Conservation (phyloP, 2,113 vertebrate species). For the Chamaea fasciata region DNA sequence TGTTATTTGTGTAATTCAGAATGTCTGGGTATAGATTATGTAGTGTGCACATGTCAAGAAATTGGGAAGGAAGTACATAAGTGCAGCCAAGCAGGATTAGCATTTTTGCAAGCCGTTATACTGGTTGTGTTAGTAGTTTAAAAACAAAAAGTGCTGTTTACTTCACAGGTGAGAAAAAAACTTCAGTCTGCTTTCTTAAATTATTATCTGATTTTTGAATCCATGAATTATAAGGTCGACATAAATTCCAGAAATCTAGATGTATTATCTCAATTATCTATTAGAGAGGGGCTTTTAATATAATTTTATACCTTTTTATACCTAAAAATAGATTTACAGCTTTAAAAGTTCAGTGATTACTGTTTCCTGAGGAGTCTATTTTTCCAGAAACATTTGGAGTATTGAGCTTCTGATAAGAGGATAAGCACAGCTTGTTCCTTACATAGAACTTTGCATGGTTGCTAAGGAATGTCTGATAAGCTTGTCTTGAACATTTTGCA, state of each 20-base stretch:
- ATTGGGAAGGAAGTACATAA: not conserved
- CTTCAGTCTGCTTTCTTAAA: not conserved
- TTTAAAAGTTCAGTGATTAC: not conserved
- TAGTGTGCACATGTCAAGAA: not conserved
- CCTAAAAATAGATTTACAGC: not conserved
- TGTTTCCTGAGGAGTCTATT: not conserved
- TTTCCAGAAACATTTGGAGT: not conserved
- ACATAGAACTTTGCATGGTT: not conserved
- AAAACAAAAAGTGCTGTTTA: not conserved
- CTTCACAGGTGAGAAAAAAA: not conserved
- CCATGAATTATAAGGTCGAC: not conserved
- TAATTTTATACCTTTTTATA: not conserved
- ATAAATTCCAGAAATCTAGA: not conserved
- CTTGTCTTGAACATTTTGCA: not conserved
- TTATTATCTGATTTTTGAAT: not conserved
- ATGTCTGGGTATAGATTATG: not conserved
- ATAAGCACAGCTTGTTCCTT: not conserved
- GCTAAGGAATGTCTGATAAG: not conserved
- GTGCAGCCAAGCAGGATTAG: not conserved
- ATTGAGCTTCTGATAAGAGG: not conserved
- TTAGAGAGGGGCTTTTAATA: not conserved
- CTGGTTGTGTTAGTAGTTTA: not conserved
- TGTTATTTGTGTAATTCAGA: not conserved
- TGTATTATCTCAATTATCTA: not conserved
- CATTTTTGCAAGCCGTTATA: not conserved